Evolutionary conservation across 2,113 vertebrate species (phyloP).

Genomic region (Perca fluviatilis): DNA sequence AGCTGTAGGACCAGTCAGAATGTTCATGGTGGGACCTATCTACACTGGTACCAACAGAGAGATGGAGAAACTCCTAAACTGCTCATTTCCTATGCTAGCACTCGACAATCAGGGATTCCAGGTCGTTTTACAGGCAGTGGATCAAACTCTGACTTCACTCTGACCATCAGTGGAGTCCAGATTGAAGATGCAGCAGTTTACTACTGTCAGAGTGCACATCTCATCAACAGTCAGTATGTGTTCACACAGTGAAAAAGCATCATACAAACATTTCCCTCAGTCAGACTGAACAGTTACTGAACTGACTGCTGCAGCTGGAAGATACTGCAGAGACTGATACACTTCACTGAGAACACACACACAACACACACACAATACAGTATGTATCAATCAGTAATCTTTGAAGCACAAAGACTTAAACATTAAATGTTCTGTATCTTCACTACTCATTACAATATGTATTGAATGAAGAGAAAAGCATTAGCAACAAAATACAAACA

Average conservation of each 20-base stretch:
- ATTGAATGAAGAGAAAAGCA: too few relatives aligned
- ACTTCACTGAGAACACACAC: too few relatives aligned
- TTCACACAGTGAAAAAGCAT: constrained; percentile 57
- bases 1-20: too few relatives aligned
- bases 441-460: too few relatives aligned
- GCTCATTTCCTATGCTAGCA: rapidly evolving
- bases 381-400: too few relatives aligned
- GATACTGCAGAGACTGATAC: too few relatives aligned
- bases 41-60: constrained; percentile 44
- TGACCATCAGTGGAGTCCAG: constrained; percentile 49
- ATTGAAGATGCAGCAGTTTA: constrained; percentile 49
- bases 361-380: too few relatives aligned
- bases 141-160: constrained; percentile 39
- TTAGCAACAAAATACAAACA: too few relatives aligned
- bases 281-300: constrained; percentile 28
- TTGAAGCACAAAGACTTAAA: too few relatives aligned
- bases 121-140: constrained; percentile 35
- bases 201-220: constrained; percentile 30
- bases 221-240: not conserved
- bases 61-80: constrained; percentile 35
- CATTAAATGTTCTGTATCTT: too few relatives aligned
- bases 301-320: not conserved
- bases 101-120: constrained; percentile 10
- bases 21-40: rapidly evolving
- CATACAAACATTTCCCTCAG: constrained; percentile 52